Percentiles rank a stretch among this genome's conserved stretches.
These are phyloP conservation scores for Syngnathus scovelli DNA, from an alignment of 2,113 vertebrate species.

Conservation along the genomic window DNA sequence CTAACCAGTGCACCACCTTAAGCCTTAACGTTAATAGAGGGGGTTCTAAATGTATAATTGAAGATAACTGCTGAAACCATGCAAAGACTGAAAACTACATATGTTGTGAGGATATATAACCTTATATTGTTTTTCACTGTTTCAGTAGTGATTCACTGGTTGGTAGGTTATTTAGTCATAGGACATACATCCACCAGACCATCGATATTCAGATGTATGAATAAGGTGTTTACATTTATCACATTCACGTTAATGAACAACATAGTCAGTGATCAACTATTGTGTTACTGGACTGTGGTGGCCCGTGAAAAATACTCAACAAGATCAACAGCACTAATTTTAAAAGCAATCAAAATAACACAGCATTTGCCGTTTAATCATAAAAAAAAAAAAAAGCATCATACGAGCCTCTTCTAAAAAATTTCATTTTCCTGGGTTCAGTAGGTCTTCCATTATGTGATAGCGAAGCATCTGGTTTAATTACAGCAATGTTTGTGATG, in stretches of 20 bases:
- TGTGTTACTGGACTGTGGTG: no score
- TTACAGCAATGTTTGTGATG: background rate
- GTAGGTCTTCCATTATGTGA: background rate
- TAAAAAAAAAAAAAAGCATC: background rate
- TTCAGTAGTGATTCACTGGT: no score
- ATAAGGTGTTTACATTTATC: background rate
- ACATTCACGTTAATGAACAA: background rate
- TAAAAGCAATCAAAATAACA: background rate
- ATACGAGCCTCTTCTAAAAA: background rate
- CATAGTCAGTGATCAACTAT: no score
- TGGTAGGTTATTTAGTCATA: background rate
- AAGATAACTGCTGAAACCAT: no score
- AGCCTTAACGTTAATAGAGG: no score
- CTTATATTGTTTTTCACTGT: no score
- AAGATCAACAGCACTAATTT: background rate
- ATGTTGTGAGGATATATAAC: no score
- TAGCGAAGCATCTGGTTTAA: background rate
- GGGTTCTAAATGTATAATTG: no score
- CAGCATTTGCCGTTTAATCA: background rate
- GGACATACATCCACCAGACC: background rate
- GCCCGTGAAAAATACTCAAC: background rate
- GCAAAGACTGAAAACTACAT: no score
- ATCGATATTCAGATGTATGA: background rate
- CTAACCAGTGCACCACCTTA: no score
- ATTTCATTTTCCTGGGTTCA: background rate